These are phyloP conservation scores for Lates japonicus DNA, from an alignment of 2,797 vertebrate species.

Conservation along the genomic window DNA sequence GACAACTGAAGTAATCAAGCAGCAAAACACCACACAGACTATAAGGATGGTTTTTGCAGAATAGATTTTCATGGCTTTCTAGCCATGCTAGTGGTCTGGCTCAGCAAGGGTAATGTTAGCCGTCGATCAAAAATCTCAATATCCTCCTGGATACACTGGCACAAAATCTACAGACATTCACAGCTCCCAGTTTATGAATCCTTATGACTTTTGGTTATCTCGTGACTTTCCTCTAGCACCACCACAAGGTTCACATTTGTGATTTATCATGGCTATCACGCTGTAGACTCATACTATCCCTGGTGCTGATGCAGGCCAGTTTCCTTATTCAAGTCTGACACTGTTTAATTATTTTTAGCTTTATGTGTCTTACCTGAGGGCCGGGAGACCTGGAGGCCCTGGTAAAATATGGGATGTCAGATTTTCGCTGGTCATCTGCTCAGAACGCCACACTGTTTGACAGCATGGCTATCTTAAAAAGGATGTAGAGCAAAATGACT, in stretches of 20 bases:
- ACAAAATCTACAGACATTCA: not conserved
- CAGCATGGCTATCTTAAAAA: conserved; percentile 90
- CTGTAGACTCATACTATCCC: not conserved
- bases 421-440: conserved; percentile 92
- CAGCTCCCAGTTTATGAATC: not conserved
- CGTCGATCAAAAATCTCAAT: not conserved
- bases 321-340: conserved; percentile 14
- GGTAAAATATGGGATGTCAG: conserved; percentile 88
- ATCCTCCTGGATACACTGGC: not conserved
- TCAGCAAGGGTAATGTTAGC: not conserved
- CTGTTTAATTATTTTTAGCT: conserved; percentile 17
- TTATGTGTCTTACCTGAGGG: conserved; percentile 88
- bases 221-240: not conserved
- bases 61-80: not conserved
- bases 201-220: not conserved
- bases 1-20: not conserved
- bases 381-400: conserved; percentile 93
- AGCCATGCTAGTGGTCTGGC: not conserved
- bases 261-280: not conserved
- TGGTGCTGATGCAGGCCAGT: conserved; percentile 14
- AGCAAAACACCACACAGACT: not conserved
- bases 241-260: no score
- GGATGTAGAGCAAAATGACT: conserved; percentile 9
- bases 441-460: conserved; percentile 91
- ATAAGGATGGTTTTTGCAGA: not conserved